These are phyloP conservation scores for Chlorodrepanis virens DNA, from an alignment of 2,113 vertebrate genomes.

Conservation along the genomic window DNA sequence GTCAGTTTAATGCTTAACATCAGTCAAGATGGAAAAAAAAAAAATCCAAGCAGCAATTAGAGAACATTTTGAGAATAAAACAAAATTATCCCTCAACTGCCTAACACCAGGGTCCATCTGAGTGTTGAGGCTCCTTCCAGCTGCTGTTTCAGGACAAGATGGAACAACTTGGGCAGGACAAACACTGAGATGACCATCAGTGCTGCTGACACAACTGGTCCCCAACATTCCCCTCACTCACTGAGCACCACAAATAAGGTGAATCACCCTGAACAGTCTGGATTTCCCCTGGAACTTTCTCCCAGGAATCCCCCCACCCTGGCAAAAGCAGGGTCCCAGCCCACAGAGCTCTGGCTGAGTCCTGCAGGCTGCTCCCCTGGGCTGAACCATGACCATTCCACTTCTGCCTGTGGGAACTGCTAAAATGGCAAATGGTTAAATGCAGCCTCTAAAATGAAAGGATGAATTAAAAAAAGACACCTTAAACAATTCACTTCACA, in stretches of 20 bases:
- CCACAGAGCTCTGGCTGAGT: rapidly evolving
- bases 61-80: background rate
- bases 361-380: background rate
- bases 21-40: background rate
- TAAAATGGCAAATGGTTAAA: background rate
- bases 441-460: background rate
- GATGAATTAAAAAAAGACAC: rapidly evolving
- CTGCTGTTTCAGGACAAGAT: rapidly evolving
- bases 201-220: rapidly evolving
- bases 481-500: background rate
- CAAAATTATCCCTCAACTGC: rapidly evolving
- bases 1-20: background rate
- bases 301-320: background rate
- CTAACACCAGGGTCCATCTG: rapidly evolving
- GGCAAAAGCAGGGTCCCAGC: background rate
- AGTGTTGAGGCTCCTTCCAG: background rate
- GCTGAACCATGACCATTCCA: rapidly evolving
- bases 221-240: background rate
- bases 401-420: too few relatives aligned
- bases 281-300: background rate
- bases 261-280: background rate
- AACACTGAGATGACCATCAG: background rate
- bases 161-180: background rate
- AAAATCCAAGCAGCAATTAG: background rate
- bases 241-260: background rate